Conservation (phyloP, 2,113 vertebrate genomes). For the Merops nubicus region DNA sequence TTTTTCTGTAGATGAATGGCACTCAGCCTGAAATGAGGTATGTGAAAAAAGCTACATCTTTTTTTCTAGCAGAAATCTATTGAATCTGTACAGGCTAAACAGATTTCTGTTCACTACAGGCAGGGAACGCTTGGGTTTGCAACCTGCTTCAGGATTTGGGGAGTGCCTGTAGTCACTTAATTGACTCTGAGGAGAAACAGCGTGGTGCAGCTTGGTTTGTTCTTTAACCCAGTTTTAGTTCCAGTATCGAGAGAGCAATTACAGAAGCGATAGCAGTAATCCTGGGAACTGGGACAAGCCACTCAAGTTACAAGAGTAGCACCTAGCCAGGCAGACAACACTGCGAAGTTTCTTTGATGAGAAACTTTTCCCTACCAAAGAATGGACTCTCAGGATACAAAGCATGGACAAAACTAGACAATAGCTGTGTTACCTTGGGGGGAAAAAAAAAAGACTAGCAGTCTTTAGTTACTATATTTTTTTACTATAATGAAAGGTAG, state of each 20-base stretch:
- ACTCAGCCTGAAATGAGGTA: background rate
- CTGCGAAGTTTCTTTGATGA: background rate
- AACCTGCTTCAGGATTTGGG: background rate
- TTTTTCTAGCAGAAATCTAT: background rate
- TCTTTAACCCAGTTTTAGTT: background rate
- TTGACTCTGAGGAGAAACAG: background rate
- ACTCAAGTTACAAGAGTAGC: background rate
- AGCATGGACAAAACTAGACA: background rate
- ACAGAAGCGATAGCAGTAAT: background rate
- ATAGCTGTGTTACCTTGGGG: background rate
- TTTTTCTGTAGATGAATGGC: background rate
- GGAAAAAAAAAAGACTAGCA: background rate
- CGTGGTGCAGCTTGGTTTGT: background rate
- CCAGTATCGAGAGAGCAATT: background rate
- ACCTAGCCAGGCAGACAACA: background rate
- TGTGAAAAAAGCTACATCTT: background rate
- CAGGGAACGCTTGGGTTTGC: background rate
- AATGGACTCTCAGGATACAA: background rate
- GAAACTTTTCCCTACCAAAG: background rate
- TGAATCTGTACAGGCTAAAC: background rate
- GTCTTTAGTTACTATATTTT: background rate
- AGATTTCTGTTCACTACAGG: background rate
- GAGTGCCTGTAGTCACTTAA: background rate
- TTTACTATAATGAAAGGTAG: background rate
- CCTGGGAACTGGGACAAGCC: slow-evolving; percentile 11